These are phyloP conservation scores for Lasioglossum figueresi DNA, from an alignment of 2,888 invertebrate species.

Conservation along the genomic window DNA sequence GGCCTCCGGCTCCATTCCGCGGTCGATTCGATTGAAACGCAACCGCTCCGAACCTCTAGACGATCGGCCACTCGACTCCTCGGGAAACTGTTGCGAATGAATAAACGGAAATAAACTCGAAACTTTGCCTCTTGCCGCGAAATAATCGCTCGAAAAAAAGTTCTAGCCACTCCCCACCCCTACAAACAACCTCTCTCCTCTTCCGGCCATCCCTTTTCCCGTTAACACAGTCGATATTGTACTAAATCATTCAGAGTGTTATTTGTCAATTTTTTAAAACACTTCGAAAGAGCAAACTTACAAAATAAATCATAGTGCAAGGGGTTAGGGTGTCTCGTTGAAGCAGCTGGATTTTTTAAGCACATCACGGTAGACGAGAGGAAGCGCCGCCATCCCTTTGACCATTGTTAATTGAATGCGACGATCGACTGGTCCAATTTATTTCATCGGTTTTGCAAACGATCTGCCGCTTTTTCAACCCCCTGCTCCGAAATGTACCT, in stretches of 20 bases:
- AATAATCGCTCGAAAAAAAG: slow-evolving; percentile 28
- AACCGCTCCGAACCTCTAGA: not conserved
- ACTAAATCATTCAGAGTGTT: too few species aligned
- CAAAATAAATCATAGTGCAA: not conserved
- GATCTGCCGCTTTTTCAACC: not conserved
- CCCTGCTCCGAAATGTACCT: not conserved
- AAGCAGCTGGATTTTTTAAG: slow-evolving; percentile 26
- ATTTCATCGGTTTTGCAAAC: slow-evolving; percentile 31
- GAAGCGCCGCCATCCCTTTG: slow-evolving; percentile 39
- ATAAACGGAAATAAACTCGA: slow-evolving; percentile 26
- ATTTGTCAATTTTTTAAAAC: too few species aligned
- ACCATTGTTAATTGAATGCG: slow-evolving; percentile 54
- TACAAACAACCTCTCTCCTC: not conserved
- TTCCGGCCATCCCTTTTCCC: not conserved
- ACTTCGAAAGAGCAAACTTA: too few species aligned
- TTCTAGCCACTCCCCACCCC: not conserved
- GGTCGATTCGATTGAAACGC: slow-evolving; percentile 21
- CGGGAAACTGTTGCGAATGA: slow-evolving; percentile 36
- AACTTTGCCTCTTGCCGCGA: slow-evolving; percentile 25
- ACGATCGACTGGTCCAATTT: slow-evolving; percentile 43
- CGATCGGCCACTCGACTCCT: not conserved
- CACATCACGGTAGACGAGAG: slow-evolving; percentile 15
- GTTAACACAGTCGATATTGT: not conserved
- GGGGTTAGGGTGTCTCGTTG: slow-evolving; percentile 21
- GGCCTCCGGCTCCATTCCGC: not conserved